These are phyloP conservation scores for Leptopilina boulardi DNA, from an alignment of 1,140 invertebrate species.

Conservation along the genomic window DNA sequence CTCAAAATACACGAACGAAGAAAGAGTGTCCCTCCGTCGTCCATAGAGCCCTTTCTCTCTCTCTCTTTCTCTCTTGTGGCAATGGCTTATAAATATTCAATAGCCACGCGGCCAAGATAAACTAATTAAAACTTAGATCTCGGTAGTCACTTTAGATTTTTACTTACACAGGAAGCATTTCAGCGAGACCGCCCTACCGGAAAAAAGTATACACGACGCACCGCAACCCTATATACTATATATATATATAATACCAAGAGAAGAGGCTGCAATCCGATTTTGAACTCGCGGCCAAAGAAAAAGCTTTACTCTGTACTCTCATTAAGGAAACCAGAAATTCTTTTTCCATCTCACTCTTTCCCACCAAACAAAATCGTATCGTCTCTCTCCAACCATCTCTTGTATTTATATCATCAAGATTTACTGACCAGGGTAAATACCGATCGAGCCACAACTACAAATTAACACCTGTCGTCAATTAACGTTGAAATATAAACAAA, in stretches of 20 bases:
- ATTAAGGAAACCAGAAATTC: slow-evolving; percentile 74
- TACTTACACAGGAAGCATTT: slow-evolving; percentile 78
- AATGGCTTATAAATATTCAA: slow-evolving; percentile 76
- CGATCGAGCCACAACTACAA: slow-evolving; percentile 5
- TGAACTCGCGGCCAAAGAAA: slow-evolving; percentile 69
- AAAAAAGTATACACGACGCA: slow-evolving; percentile 67
- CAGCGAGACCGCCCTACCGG: slow-evolving; percentile 67
- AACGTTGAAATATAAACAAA: not conserved
- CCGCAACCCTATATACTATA: slow-evolving; percentile 48
- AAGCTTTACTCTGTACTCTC: slow-evolving; percentile 77
- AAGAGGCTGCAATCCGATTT: slow-evolving; percentile 66
- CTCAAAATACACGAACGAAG: slow-evolving; percentile 37
- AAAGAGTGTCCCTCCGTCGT: slow-evolving; percentile 42
- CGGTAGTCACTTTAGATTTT: slow-evolving; percentile 78
- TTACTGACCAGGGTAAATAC: slow-evolving; percentile 8
- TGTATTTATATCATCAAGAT: not conserved
- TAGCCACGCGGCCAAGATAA: slow-evolving; percentile 77
- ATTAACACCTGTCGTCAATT: slow-evolving; percentile 25
- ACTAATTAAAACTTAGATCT: slow-evolving; percentile 78
- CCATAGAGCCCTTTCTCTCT: slow-evolving; percentile 43
- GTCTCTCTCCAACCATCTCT: not conserved
- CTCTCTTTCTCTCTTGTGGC: too few species aligned
- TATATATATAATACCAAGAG: too few species aligned
- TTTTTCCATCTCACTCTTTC: slow-evolving; percentile 53
- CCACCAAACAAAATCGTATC: not conserved